Evolutionary conservation across 2,113 vertebrate species (phyloP), one percentile per base, ranked within the genome.

Genomic region (Lycaon pictus): DNA sequence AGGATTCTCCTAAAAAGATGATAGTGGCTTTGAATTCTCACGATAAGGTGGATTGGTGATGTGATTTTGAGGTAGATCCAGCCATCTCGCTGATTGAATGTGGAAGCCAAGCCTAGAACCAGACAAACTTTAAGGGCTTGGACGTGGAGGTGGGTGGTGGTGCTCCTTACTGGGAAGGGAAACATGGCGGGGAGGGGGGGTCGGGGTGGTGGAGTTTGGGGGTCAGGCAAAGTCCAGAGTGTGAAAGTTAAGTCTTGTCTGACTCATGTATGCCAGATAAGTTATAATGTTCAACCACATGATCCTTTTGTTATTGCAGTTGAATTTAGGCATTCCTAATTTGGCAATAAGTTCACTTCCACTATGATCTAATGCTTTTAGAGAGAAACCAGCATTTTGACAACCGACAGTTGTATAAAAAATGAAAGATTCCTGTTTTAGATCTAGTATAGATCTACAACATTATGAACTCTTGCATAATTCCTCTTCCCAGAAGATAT

Each of bases 311-410:
- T 37, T 43, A 7, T 8, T 43, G 62, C 63, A 69, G 51, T 56
- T 56, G 77, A 82, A 74, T 35, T 27, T 43, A 27, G 62, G 25
- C 53, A 11, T 71, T 7, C 55, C 63, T 69, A 55, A 82, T 2
- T 32, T 43, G 13, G 7, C 63, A 32, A 11, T 82, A 58, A 92
- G 7, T 32, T 71, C 43, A n/a, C 60, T 19, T 53, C 53, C 58
- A 11, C 32, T n/a, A 23, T 53, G 13, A 20, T 51, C 37, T 51
- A n/a, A 63, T n/a, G 56, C 16, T 69, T 81, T 58, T 56, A 37
- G 55, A 69, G 63, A 69, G 62, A 80, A 80, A 69, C 56, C 72
- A 63, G 58, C 76, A 55, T 65, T 80, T 90, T 27, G 65, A 71
- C 51, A 72, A 72, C 60, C 12, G 51, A 58, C 62, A 56, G 51